Evolutionary conservation across 2,888 invertebrate genomes (phyloP), one percentile per base, ranked within the genome.

Genomic region (Acanthosepion esculentum): DNA sequence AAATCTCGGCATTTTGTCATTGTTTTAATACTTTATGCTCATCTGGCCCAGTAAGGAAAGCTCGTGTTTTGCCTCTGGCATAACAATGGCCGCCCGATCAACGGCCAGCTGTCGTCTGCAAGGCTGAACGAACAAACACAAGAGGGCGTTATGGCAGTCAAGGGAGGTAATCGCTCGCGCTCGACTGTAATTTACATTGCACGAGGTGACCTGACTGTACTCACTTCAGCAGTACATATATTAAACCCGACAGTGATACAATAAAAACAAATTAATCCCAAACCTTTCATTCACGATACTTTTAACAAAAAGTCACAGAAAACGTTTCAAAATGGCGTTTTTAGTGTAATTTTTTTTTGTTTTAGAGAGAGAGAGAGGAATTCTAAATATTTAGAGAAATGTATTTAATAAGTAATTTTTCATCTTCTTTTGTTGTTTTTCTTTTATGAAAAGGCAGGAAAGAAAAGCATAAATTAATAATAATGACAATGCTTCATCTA

Each of bases 21-120:
- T 78, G 78, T 78, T 78, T 78, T 78, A 78, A n/a, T 33, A 78
- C 33, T 78, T 78, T n/a, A 78, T 78, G n/a, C n/a, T 78, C 78
- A 78, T 78, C 78, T 78, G 78, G 10, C 78, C 78, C 3, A 12
- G n/a, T n/a, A 78, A 78, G 78, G 23, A 78, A n/a, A 78, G 78
- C n/a, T 23, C n/a, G 78, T 78, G 78, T 18, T 78, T 78, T 78
- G 18, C n/a, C n/a, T 10, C n/a, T 15, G n/a, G 15, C 78, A 33
- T 78, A 78, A 78, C 78, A 78, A 78, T 78, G n/a, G 78, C 18
- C n/a, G n/a, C 15, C n/a, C 78, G n/a, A n/a, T n/a, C n/a, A n/a
- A n/a, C n/a, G n/a, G 78, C 78, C 78, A 78, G 78, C 78, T 78
- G 78, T 78, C 78, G 78, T 78, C 78, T 78, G n/a, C 78, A 78